Percentiles rank a stretch among this genome's conserved stretches.
Conservation (phyloP, 2,797 vertebrate species). For the Rhabdomys pumilio region DNA sequence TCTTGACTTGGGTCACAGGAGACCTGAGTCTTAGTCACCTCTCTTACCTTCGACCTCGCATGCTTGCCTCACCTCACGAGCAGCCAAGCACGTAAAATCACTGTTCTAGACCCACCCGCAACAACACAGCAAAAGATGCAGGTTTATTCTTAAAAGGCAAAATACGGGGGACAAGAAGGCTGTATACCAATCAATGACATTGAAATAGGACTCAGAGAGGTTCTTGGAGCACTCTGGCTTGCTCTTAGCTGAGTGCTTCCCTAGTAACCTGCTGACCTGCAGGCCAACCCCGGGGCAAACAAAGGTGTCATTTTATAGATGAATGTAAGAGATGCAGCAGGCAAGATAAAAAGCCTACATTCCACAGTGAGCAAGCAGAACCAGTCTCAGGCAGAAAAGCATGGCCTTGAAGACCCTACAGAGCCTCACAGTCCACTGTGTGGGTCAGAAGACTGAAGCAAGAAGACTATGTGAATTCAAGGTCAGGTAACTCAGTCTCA, state of each 20-base stretch:
- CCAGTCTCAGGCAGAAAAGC: no score
- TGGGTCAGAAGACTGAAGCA: background rate
- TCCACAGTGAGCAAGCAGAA: background rate
- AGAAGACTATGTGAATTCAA: background rate
- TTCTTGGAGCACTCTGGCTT: background rate
- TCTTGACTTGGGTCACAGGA: background rate
- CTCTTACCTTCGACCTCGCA: background rate
- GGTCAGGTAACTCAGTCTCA: background rate
- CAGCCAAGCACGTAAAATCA: background rate
- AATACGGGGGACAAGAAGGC: background rate
- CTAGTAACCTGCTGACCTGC: background rate
- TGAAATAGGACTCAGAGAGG: background rate
- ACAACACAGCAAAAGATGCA: constrained; percentile 31
- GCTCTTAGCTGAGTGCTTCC: background rate
- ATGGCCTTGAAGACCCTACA: background rate
- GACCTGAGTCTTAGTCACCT: background rate
- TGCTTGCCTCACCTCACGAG: background rate
- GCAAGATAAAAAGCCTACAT: background rate
- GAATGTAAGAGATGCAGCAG: background rate
- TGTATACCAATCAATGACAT: background rate
- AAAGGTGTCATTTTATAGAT: background rate
- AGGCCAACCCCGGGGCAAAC: background rate
- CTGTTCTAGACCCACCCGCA: constrained; percentile 19
- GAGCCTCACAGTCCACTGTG: background rate
- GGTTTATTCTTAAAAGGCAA: constrained; percentile 8